phyloP scores from a whole-genome alignment of 2,888 invertebrate genomes.

The Meiosimyza platycephala region DNA sequence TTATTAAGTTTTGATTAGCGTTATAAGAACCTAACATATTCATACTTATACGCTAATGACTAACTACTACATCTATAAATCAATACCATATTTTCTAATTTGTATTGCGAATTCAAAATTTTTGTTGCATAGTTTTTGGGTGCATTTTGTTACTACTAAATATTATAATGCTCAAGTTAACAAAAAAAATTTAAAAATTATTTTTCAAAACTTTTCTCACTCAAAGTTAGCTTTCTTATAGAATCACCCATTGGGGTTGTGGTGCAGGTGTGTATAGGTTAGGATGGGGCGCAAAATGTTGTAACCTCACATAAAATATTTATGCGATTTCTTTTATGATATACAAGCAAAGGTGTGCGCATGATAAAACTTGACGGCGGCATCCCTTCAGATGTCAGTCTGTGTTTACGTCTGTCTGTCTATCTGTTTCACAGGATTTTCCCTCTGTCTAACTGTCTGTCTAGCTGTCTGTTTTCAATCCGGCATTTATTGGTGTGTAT shows the following conservation, averaged over 20 bases:
- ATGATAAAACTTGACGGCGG: conserved; percentile 9
- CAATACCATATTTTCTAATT: too few species aligned
- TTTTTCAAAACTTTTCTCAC: too few species aligned
- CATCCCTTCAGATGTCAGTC: conserved; percentile 33
- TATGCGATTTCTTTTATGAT: conserved; percentile 21
- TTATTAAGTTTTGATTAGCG: too few species aligned
- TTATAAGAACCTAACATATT: too few species aligned
- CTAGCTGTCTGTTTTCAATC: conserved; percentile 30
- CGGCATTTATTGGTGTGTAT: conserved; percentile 27
- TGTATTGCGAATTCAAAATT: too few species aligned
- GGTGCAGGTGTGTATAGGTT: not conserved
- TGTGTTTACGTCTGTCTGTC: conserved; percentile 21
- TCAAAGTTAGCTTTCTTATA: too few species aligned
- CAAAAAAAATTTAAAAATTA: too few species aligned
- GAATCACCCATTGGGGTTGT: not conserved
- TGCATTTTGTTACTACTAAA: too few species aligned
- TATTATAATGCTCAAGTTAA: too few species aligned
- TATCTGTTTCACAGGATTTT: conserved; percentile 32
- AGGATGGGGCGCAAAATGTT: conserved; percentile 9
- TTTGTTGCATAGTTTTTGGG: too few species aligned
- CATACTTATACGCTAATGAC: too few species aligned
- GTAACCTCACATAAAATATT: conserved; percentile 34
- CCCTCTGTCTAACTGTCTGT: conserved; percentile 36
- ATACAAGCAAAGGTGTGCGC: conserved; percentile 17
- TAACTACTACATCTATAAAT: too few species aligned